phyloP scores from a whole-genome alignment of 2,888 invertebrate genomes.

The Brachynemurus nebulosus region DNA sequence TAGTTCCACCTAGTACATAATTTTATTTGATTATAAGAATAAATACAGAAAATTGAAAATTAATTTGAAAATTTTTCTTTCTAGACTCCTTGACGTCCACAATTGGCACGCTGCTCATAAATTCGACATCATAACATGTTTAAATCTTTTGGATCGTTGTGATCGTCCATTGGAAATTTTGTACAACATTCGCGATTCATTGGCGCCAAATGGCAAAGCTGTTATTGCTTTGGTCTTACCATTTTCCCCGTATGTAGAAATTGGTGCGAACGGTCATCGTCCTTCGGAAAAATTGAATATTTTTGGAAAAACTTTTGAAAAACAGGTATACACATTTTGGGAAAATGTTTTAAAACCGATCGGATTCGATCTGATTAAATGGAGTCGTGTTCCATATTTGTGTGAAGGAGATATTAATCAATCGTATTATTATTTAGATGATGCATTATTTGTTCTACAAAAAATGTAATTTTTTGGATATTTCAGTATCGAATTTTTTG shows the following conservation, averaged over 20 bases:
- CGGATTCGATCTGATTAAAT: conserved; percentile 64
- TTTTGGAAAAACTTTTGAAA: conserved; percentile 53
- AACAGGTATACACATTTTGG: conserved; percentile 63
- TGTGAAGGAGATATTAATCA: conserved; percentile 93
- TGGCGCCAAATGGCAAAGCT: conserved; percentile 60
- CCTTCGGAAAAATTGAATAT: conserved; percentile 57
- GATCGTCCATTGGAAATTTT: conserved; percentile 70
- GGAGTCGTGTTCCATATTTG: conserved; percentile 87
- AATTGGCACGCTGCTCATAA: conserved; percentile 43
- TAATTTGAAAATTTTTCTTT: conserved; percentile 19
- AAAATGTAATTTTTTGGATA: conserved; percentile 24
- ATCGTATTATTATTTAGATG: conserved; percentile 83
- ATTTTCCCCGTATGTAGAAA: conserved; percentile 88
- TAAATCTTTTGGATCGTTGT: conserved; percentile 91
- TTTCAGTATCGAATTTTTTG: not conserved
- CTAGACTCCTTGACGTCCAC: conserved; percentile 56
- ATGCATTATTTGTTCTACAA: conserved; percentile 72
- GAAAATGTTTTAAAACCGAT: conserved; percentile 43
- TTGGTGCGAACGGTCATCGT: conserved; percentile 54
- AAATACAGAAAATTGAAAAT: no score
- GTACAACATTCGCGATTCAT: conserved; percentile 51
- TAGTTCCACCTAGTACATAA: no score
- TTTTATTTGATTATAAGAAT: no score
- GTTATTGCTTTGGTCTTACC: conserved; percentile 88
- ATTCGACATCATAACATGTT: conserved; percentile 72